Conservation (phyloP, 2,888 invertebrate species). For the Lepidochitona cinerea region DNA sequence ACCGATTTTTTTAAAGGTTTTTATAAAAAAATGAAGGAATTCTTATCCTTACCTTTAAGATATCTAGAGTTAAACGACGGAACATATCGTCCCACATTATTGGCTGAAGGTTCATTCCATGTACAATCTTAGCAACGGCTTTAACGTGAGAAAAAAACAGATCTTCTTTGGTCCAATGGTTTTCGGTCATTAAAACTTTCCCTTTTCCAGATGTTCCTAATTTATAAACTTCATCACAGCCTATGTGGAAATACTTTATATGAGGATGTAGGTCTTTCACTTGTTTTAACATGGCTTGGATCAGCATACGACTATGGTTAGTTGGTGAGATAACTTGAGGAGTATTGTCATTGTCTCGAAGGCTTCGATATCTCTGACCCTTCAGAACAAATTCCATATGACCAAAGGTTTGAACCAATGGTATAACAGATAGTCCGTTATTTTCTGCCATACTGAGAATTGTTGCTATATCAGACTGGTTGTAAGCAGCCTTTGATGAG, state of each 20-base stretch:
- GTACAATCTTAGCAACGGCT: slow-evolving; percentile 22
- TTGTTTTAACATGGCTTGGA: slow-evolving; percentile 80
- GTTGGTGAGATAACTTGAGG: slow-evolving; percentile 50
- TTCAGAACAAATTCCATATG: slow-evolving; percentile 86
- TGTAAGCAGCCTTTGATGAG: slow-evolving; percentile 71
- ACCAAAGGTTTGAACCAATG: slow-evolving; percentile 86
- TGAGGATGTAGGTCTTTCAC: slow-evolving; percentile 77
- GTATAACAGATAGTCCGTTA: slow-evolving; percentile 80
- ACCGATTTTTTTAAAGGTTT: too few relatives aligned
- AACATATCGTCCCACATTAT: slow-evolving; percentile 88
- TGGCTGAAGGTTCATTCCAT: slow-evolving; percentile 73
- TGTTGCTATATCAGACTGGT: slow-evolving; percentile 62
- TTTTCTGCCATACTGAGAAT: slow-evolving; percentile 77
- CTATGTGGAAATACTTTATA: slow-evolving; percentile 79
- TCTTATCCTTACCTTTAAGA: slow-evolving; percentile 31
- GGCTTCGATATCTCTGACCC: slow-evolving; percentile 76
- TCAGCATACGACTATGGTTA: slow-evolving; percentile 71
- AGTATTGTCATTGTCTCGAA: slow-evolving; percentile 77
- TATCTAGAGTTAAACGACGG: slow-evolving; percentile 76
- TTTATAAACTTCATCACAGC: slow-evolving; percentile 79
- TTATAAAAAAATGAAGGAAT: too few relatives aligned
- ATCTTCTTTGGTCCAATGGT: slow-evolving; percentile 37
- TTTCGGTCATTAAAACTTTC: not conserved
- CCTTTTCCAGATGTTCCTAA: slow-evolving; percentile 32
- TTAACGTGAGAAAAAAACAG: slow-evolving; percentile 74